These are phyloP conservation scores for Phycodurus eques DNA, from an alignment of 2,113 vertebrate genomes.

Conservation along the genomic window DNA sequence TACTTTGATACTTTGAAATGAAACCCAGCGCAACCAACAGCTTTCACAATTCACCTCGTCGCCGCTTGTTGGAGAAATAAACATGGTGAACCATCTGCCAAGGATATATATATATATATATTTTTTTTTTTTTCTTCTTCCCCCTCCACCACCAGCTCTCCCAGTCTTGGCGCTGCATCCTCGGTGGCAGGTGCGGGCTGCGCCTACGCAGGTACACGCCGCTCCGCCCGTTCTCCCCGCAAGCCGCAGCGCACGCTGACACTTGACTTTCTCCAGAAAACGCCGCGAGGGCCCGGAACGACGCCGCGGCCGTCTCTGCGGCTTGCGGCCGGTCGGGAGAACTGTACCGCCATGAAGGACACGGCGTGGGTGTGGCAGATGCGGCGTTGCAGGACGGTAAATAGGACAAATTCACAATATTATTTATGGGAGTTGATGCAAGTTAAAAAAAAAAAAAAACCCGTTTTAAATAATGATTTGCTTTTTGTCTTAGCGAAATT, in stretches of 20 bases:
- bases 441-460: too few relatives aligned
- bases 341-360: conserved; percentile 16
- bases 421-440: too few relatives aligned
- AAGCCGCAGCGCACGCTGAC: background rate
- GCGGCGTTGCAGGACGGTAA: conserved; percentile 74
- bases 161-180: conserved; percentile 40
- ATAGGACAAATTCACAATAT: background rate
- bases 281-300: conserved; percentile 39
- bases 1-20: too few relatives aligned
- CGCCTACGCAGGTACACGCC: conserved; percentile 55
- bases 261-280: conserved; percentile 39
- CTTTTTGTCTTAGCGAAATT: too few relatives aligned
- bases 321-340: conserved; percentile 44
- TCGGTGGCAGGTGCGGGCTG: conserved; percentile 36
- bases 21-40: too few relatives aligned
- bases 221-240: too few relatives aligned
- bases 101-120: too few relatives aligned
- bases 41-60: too few relatives aligned
- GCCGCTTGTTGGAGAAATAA: too few relatives aligned
- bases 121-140: background rate
- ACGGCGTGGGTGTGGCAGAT: conserved; percentile 56
- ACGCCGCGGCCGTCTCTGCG: conserved; percentile 46
- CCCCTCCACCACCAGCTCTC: conserved; percentile 28
- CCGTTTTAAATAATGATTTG: too few relatives aligned
- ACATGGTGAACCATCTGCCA: background rate